Evolutionary conservation across 2,797 vertebrate genomes (phyloP).

Genomic region (Mergus octosetaceus): DNA sequence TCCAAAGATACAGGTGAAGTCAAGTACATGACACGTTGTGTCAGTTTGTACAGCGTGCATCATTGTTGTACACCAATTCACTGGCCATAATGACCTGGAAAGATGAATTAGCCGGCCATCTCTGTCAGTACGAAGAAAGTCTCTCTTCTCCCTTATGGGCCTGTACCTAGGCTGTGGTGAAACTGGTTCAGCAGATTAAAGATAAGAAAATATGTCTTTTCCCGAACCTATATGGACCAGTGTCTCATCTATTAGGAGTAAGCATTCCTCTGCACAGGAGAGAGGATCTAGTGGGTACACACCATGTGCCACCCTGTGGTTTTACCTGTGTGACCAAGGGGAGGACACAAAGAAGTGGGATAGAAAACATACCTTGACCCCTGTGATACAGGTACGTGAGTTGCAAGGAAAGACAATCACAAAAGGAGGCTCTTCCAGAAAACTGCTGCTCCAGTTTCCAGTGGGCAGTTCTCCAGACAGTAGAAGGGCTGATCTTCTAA

Average conservation of each 20-base stretch:
- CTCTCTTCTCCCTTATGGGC: not conserved
- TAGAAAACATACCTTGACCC: not conserved
- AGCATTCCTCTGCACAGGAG: not conserved
- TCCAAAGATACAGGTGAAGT: not conserved
- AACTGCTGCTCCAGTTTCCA: not conserved
- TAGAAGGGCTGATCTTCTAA: not conserved
- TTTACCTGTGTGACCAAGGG: not conserved
- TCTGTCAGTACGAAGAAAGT: not conserved
- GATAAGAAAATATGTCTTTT: not conserved
- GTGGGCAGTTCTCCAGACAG: not conserved
- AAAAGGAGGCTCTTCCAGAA: not conserved
- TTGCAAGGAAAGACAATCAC: not conserved
- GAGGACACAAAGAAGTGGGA: not conserved
- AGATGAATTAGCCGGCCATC: not conserved
- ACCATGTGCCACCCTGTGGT: not conserved
- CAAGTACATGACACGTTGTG: not conserved
- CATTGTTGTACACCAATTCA: not conserved
- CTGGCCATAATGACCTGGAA: not conserved
- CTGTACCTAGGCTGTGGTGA: not conserved
- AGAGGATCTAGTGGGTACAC: not conserved
- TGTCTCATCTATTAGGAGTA: not conserved
- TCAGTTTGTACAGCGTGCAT: not conserved
- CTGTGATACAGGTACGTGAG: not conserved
- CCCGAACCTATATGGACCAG: not conserved
- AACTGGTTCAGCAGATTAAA: not conserved